Base-by-base conservation (phyloP, 2,113 vertebrate species). In the Podarcis cretensis region DNA sequence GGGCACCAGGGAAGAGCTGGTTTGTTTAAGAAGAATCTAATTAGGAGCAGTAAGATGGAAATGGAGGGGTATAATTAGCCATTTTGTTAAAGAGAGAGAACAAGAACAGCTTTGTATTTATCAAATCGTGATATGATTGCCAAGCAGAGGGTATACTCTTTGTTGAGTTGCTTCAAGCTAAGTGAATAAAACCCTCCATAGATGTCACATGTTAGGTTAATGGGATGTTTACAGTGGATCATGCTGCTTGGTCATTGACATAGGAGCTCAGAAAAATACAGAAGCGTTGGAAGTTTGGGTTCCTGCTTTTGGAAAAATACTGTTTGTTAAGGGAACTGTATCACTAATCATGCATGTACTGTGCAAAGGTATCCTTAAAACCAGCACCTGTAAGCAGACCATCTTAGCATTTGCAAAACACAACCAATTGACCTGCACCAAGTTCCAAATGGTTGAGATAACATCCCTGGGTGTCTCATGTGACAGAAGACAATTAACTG, bases 41-140 rank as follows among this genome's bases (percentile, higher is more conserved):
- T 27, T 20, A 79, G 71, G 16, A 37, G 21, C 73, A 82, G 85
- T 40, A 81, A 75, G 3, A 0, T 68, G 89, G 77, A 92, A 85
- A 0, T 73, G 66, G 48, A 63, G 57, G 81, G 93, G 79, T 84
- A 87, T 48, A 65, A 77, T 73, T 43, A 80, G 66, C 6, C 65
- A 48, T 91, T 74, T 74, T 59, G 25, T 78, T 59, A 93, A 48
- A 48, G 43, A 48, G 78, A 25, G 27, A 76, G 65, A 82, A 7
- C 80, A 23, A 2, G 68, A 92, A 86, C 27, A 71, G 68, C n/a
- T 54, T 57, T 89, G 54, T 32, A 43, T 83, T 87, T 89, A 59
- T 73, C 83, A 73, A 87, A 75, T 43, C 92, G 87, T 59, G 81
- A 90, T 54, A 85, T 32, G 35, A 4, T 84, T 79, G 89, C 40